phyloP scores from a whole-genome alignment of 2,888 invertebrate genomes.

The Latheticus oryzae region DNA sequence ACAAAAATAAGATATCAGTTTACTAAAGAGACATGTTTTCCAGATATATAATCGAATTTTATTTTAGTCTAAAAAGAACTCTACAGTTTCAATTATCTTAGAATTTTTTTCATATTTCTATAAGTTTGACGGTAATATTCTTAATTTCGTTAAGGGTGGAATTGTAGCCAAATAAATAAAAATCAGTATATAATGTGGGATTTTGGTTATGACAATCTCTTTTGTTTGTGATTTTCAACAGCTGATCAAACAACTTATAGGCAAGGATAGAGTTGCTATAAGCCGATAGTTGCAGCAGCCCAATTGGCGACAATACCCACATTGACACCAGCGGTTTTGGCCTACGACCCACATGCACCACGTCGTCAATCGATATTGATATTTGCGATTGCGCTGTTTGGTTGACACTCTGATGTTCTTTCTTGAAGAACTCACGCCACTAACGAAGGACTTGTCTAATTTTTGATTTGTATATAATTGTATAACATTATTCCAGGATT shows the following conservation, averaged over 20 bases:
- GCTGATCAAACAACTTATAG: constrained; percentile 34
- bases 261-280: background rate
- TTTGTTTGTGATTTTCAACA: constrained; percentile 16
- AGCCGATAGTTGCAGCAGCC: constrained; percentile 23
- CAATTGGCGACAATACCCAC: constrained; percentile 35
- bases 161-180: too few relatives aligned
- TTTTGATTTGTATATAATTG: too few relatives aligned
- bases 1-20: background rate
- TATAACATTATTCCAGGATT: background rate
- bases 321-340: constrained; percentile 37
- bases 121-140: too few relatives aligned
- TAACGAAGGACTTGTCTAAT: constrained; percentile 21
- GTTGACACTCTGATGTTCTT: constrained; percentile 34
- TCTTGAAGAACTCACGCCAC: constrained; percentile 27
- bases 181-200: too few relatives aligned
- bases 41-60: too few relatives aligned
- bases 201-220: constrained; percentile 16
- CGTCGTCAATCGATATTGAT: constrained; percentile 41
- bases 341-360: constrained; percentile 42
- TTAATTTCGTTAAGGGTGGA: too few relatives aligned
- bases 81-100: too few relatives aligned
- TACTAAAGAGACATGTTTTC: too few relatives aligned
- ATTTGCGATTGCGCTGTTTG: constrained; percentile 44
- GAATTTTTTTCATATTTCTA: too few relatives aligned
- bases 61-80: too few relatives aligned